Evolutionary conservation across 2,113 vertebrate genomes (phyloP), one percentile per base, ranked within the genome.

Genomic region (Lamprotornis superbus): DNA sequence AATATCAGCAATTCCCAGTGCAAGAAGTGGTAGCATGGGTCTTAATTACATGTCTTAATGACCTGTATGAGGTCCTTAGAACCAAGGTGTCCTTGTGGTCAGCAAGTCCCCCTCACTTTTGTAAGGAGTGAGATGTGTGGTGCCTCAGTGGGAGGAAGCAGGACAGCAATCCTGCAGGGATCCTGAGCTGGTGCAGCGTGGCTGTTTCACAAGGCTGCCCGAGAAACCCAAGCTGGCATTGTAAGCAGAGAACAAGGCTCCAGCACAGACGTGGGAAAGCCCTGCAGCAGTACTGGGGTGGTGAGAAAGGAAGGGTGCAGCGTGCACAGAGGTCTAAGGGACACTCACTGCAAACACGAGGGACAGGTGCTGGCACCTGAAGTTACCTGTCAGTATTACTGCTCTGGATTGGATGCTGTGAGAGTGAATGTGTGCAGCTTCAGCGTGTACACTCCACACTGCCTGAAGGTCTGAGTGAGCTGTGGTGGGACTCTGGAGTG

Each of bases 1-100:
- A 96, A 95, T 95, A 93, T 75, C 94, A 96, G 53, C 70, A 65
- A 73, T 93, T 83, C 74, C 44, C 59, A 46, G 64, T 50, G 78
- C 52, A 78, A 63, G 49, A 57, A 82, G 39, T 83, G 61, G 42
- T 74, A 50, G 57, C n/a, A 12, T 47, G 59, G 33, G 47, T 86
- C 86, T 90, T 90, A 67, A 82, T 82, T 67, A 44, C 37, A 33
- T 59, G 46, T 83, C 79, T 93, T 87, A 74, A 96, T 95, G 95
- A 79, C 75, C 49, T 53, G 15, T 13, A 30, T 44, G 31, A n/a
- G n/a, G 69, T 67, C 17, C 84, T 89, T 85, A 83, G 81, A 88
- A 78, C 18, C 67, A 55, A 78, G 44, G n/a, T 30, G 18, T 55
- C n/a, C 30, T 59, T 55, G 76, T 49, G 23, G 56, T 81, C 69